Evolutionary conservation across 2,888 invertebrate species (phyloP), one percentile per base, ranked within the genome.

Genomic region (Agonopterix alstromeriana): DNA sequence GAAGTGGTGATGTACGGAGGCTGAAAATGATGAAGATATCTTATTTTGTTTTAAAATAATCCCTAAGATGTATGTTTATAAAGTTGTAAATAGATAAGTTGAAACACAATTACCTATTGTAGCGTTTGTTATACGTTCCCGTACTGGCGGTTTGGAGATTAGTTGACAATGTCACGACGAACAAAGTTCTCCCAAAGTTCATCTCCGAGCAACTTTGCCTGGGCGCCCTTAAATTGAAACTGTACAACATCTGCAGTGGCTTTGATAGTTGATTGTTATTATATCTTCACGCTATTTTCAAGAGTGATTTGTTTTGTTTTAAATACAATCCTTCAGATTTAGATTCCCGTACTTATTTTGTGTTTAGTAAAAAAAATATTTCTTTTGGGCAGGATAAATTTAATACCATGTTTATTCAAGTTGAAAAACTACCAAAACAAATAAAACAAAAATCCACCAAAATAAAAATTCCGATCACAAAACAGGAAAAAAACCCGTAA

Each of bases 141-240:
- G 61, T 60, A 70, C 73, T 73, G 74, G 66, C 70, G 70, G 74
- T 70, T 69, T 60, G 72, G 73, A 85, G 85, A 84, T 86, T 84
- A 86, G 82, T 82, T 82, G 82, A 85, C 85, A 85, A 81, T 83
- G 85, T 84, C 82, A 80, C 73, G 63, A 73, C 65, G 71, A 76
- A 72, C 73, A 71, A 82, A 86, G 76, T 85, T 83, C 69, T 27
- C 61, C 60, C 68, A 68, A 83, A 86, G 80, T 85, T 87, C 78
- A 80, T 77, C 80, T 70, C 60, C 60, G 57, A 49, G 54, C 64
- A 82, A 84, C 75, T 85, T 84, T 59, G 66, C 67, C 70, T 68
- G 70, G 67, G 73, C 70, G 76, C 77, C 80, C 82, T 86, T 82
- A 84, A 83, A 87, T 86, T 85, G 87, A 85, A 87, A 86, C 81